Conservation (phyloP, 2,797 vertebrate genomes). For the Pachyuromys duprasi region DNA sequence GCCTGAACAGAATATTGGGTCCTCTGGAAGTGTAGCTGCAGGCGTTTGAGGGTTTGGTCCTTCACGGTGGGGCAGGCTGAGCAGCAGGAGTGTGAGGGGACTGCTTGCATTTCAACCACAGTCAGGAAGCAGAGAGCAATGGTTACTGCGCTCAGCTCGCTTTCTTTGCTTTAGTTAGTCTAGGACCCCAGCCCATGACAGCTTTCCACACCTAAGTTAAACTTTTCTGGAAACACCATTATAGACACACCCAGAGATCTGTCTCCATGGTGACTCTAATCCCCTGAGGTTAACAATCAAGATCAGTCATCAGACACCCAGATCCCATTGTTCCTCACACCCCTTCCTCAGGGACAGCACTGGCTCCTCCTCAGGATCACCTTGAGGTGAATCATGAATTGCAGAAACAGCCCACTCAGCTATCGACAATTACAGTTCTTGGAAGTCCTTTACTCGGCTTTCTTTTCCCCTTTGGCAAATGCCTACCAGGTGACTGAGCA, state of each 20-base stretch:
- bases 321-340: background rate
- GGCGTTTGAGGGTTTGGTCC: background rate
- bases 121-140: background rate
- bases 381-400: background rate
- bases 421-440: conserved; percentile 73
- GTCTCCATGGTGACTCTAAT: background rate
- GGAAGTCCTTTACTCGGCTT: conserved; percentile 48
- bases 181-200: background rate
- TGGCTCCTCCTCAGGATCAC: background rate
- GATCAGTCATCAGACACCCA: background rate
- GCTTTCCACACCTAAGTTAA: background rate
- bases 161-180: background rate
- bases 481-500: conserved; percentile 55
- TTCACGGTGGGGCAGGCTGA: too few species aligned
- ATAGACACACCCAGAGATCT: background rate
- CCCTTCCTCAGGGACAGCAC: background rate
- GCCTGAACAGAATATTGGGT: background rate
- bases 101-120: background rate
- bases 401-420: background rate
- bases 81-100: background rate
- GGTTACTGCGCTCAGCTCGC: background rate
- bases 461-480: conserved; percentile 29
- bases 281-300: background rate
- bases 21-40: background rate
- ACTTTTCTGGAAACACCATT: background rate